Conservation (phyloP, 2,113 vertebrate species). For the mouse (Mus musculus) region DNA sequence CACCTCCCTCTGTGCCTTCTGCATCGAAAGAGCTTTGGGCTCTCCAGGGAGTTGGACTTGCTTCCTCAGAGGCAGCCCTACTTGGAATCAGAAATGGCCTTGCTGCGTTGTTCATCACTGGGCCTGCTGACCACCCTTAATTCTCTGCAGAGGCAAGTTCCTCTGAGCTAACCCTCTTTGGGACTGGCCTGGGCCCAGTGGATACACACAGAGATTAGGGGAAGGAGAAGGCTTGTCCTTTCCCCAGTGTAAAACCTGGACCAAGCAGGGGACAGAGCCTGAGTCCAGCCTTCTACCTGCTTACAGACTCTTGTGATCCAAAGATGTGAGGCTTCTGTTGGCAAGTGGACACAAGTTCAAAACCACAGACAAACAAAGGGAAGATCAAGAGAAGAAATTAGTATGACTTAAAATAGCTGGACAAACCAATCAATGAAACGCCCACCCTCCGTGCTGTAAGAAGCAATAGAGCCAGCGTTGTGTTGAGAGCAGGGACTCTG, state of each 20-base stretch:
- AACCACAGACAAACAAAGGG: background rate
- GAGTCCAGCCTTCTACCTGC: background rate
- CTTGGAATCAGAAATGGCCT: conserved; percentile 61
- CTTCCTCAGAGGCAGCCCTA: background rate
- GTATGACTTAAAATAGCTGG: background rate
- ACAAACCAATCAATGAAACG: background rate
- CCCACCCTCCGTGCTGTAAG: background rate
- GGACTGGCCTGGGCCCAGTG: background rate
- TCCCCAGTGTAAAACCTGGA: background rate
- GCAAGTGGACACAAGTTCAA: background rate
- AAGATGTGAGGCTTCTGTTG: background rate
- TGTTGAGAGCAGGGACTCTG: background rate
- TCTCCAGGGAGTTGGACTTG: conserved; percentile 63
- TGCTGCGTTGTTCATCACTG: background rate
- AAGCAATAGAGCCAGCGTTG: too few species aligned
- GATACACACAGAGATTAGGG: background rate
- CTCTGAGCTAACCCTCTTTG: background rate
- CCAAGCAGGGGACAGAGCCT: background rate
- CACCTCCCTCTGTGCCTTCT: background rate
- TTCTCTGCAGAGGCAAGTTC: background rate
- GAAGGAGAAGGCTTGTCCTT: background rate
- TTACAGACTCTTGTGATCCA: background rate
- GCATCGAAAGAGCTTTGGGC: background rate
- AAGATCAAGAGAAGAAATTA: background rate
- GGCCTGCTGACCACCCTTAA: background rate